These are phyloP conservation scores for Gymnobelideus leadbeateri DNA, from an alignment of 2,113 vertebrate genomes.

Conservation along the genomic window DNA sequence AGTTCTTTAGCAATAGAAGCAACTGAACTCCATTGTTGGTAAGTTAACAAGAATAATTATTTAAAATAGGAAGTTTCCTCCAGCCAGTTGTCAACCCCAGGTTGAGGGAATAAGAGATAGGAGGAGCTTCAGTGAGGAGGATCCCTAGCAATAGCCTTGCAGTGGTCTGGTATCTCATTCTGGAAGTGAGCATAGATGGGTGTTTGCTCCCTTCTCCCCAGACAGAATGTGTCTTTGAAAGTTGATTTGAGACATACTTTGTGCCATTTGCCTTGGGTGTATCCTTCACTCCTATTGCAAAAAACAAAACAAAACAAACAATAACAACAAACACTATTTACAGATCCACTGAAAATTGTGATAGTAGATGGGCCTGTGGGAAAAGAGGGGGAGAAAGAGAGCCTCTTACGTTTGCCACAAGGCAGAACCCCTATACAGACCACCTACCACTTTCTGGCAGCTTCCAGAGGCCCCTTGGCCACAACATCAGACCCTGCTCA, in stretches of 20 bases:
- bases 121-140: not conserved
- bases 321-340: not conserved
- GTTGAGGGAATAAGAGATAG: not conserved
- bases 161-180: not conserved
- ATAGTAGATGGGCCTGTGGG: not conserved
- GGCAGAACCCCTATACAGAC: not conserved
- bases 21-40: not conserved
- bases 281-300: not conserved
- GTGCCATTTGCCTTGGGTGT: not conserved
- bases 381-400: not conserved
- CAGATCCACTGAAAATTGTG: not conserved
- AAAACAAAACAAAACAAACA: not conserved
- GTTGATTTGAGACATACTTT: not conserved
- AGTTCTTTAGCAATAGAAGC: not conserved
- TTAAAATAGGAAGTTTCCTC: not conserved
- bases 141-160: not conserved
- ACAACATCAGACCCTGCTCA: not conserved
- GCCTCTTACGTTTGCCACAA: not conserved
- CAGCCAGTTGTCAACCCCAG: not conserved
- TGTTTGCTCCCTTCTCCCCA: not conserved
- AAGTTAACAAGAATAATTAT: not conserved
- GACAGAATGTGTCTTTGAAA: not conserved
- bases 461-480: not conserved
- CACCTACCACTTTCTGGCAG: not conserved
- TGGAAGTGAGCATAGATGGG: not conserved